These are phyloP conservation scores for Drosophila barbarae DNA, from an alignment of 2,888 invertebrate genomes.

Conservation along the genomic window DNA sequence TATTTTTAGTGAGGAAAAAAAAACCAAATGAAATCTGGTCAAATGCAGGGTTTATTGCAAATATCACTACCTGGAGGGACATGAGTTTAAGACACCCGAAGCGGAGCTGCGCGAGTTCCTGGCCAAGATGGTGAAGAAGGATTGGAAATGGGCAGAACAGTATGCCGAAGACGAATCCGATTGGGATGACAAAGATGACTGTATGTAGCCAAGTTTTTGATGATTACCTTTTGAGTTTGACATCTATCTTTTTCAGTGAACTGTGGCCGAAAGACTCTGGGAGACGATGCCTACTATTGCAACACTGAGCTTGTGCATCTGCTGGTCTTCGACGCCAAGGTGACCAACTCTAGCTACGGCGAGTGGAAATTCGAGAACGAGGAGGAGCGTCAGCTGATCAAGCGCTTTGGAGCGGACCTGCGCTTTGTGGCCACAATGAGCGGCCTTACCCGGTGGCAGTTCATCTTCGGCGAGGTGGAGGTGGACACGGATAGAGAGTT, in stretches of 20 bases:
- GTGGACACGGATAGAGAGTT: slow-evolving; percentile 83
- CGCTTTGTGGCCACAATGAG: slow-evolving; percentile 93
- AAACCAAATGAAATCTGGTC: background rate
- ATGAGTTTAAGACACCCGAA: slow-evolving; percentile 87
- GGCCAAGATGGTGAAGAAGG: slow-evolving; percentile 82
- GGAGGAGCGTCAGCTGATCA: slow-evolving; percentile 82
- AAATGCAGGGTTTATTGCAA: slow-evolving; percentile 89
- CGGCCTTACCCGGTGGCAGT: slow-evolving; percentile 93
- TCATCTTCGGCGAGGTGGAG: slow-evolving; percentile 83
- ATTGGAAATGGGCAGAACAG: slow-evolving; percentile 84
- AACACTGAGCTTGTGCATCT: slow-evolving; percentile 91
- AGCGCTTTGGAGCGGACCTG: slow-evolving; percentile 86
- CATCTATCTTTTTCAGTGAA: slow-evolving; percentile 80
- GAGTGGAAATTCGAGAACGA: slow-evolving; percentile 81
- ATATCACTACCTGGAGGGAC: slow-evolving; percentile 90
- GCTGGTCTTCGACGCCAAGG: slow-evolving; percentile 92
- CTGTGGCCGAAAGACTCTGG: slow-evolving; percentile 84
- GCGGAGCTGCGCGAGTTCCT: slow-evolving; percentile 88
- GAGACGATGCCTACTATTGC: slow-evolving; percentile 88
- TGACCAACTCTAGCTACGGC: slow-evolving; percentile 83
- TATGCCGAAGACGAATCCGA: slow-evolving; percentile 80
- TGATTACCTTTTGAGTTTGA: background rate
- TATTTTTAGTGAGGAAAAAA: accelerated
- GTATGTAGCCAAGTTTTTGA: slow-evolving; percentile 51
- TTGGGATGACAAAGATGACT: slow-evolving; percentile 73